Conservation (phyloP, 2,797 vertebrate genomes). For the Etheostoma nigrum region DNA sequence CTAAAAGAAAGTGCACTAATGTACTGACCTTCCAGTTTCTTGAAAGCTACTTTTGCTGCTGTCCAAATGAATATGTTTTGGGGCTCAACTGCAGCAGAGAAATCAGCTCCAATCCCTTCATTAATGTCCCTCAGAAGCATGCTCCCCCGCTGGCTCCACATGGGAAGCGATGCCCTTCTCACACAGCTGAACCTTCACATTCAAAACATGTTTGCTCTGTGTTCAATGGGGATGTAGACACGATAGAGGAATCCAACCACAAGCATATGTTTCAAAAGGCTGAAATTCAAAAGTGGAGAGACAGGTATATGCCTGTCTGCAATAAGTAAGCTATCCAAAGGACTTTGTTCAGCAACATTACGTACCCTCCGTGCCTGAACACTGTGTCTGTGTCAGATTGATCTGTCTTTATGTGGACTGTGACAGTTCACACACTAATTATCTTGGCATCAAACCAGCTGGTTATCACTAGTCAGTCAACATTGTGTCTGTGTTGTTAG, state of each 20-base stretch:
- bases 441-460: conserved; percentile 5
- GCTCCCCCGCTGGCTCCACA: conserved; percentile 51
- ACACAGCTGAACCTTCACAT: conserved; percentile 29
- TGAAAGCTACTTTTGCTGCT: conserved; percentile 22
- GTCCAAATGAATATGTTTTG: conserved; percentile 38
- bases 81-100: conserved; percentile 38
- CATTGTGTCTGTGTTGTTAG: not conserved
- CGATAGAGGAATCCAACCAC: conserved; percentile 6
- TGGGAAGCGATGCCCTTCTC: conserved; percentile 13
- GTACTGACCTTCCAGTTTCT: conserved; percentile 60
- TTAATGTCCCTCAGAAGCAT: conserved; percentile 52
- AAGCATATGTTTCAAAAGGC: not conserved
- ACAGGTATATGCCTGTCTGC: not conserved
- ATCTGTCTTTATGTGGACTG: not conserved
- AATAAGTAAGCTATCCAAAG: conserved; percentile 75
- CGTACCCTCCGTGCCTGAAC: not conserved
- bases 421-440: not conserved
- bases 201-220: conserved; percentile 33
- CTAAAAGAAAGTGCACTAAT: not conserved
- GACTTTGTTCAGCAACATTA: conserved; percentile 74
- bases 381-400: not conserved
- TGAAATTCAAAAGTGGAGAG: conserved; percentile 9
- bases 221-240: not conserved
- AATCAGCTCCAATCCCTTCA: conserved; percentile 56
- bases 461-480: not conserved